Conservation (phyloP, 2,113 vertebrate species). For the Tricholaema leucomelas region DNA sequence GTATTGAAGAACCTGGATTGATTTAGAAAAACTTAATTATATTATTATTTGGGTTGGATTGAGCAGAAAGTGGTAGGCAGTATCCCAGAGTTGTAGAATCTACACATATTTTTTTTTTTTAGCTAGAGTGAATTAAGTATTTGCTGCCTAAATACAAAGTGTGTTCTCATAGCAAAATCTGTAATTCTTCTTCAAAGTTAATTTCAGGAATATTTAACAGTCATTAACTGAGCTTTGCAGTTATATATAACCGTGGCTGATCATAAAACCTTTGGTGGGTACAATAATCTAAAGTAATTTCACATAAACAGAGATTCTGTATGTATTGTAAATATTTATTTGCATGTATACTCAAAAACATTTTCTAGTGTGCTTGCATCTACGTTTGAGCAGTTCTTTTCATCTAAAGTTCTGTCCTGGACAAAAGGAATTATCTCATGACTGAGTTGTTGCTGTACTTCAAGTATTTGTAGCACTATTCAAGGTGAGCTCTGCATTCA, state of each 20-base stretch:
- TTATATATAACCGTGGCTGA: neutral
- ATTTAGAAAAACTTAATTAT: neutral
- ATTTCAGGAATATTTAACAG: neutral
- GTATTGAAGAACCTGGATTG: neutral
- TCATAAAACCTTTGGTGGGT: neutral
- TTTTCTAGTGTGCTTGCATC: neutral
- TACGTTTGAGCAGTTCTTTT: neutral
- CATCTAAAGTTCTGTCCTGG: neutral
- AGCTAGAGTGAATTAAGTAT: neutral
- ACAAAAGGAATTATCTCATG: neutral
- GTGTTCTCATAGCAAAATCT: neutral
- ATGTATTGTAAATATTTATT: neutral
- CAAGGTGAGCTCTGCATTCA: conserved; percentile 25
- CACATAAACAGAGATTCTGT: neutral
- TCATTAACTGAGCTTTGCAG: neutral
- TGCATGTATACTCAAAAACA: neutral
- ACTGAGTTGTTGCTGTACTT: neutral
- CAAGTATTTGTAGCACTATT: neutral
- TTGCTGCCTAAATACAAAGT: neutral
- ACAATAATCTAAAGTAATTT: neutral
- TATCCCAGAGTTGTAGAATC: neutral
- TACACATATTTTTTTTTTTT: neutral
- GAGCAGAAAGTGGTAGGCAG: neutral
- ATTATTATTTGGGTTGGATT: neutral
- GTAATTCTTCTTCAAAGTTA: neutral